A percentile compares a stretch with the other conserved stretches of the same genome.
phyloP scores from a whole-genome alignment of 1,140 invertebrate genomes.

The Protaetia brevitarsis region DNA sequence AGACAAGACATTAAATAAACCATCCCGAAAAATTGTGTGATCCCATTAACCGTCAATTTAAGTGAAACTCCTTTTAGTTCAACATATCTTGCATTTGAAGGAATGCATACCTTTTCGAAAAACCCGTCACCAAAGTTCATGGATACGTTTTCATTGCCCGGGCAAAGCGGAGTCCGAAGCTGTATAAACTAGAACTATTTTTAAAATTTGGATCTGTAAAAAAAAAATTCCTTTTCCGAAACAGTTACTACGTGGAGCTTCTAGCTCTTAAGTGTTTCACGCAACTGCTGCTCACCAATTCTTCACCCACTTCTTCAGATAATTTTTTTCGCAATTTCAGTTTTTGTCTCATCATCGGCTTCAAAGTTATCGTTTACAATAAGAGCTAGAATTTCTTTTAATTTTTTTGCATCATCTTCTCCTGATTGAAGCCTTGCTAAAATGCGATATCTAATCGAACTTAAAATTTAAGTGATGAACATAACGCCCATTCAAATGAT shows the following conservation, averaged over 20 bases:
- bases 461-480: neutral
- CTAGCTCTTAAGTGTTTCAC: slow-evolving; percentile 7
- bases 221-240: slow-evolving; percentile 12
- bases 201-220: slow-evolving; percentile 22
- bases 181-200: neutral
- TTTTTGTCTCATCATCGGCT: neutral
- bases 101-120: slow-evolving; percentile 28
- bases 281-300: slow-evolving; percentile 14
- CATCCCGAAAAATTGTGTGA: slow-evolving; percentile 29
- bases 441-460: neutral
- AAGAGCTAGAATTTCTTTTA: slow-evolving; percentile 1
- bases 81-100: slow-evolving; percentile 29
- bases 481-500: neutral
- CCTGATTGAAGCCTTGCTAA: neutral
- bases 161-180: slow-evolving; percentile 10
- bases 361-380: slow-evolving; percentile 21
- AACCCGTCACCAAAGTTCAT: slow-evolving; percentile 20
- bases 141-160: too few species aligned
- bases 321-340: neutral
- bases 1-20: slow-evolving; percentile 30
- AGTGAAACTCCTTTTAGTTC: slow-evolving; percentile 27
- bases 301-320: neutral
- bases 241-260: neutral
- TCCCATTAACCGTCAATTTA: slow-evolving; percentile 26
- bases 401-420: slow-evolving; percentile 23